Conservation (phyloP, 2,113 vertebrate genomes). For the Hassar affinis region DNA sequence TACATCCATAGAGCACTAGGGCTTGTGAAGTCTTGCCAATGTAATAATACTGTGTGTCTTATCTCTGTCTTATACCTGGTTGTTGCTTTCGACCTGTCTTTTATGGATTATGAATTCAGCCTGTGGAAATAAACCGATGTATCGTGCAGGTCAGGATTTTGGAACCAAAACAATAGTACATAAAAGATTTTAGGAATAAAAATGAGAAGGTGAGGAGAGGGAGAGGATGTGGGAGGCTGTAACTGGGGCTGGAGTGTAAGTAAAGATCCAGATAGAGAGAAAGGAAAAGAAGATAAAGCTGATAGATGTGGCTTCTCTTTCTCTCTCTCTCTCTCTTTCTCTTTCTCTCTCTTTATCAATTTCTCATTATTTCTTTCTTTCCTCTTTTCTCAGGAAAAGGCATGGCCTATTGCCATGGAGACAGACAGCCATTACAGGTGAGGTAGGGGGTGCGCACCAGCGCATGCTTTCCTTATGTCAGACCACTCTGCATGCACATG, state of each 20-base stretch:
- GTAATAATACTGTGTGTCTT: background rate
- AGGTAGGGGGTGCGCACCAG: conserved; percentile 64
- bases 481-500: background rate
- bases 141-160: background rate
- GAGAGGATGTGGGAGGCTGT: background rate
- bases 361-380: conserved; percentile 28
- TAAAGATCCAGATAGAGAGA: background rate
- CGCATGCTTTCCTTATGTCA: conserved; percentile 53
- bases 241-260: background rate
- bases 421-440: conserved; percentile 77
- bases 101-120: background rate
- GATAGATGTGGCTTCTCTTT: conserved; percentile 14
- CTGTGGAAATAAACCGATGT: background rate
- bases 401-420: conserved; percentile 74
- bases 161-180: background rate
- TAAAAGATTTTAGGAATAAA: background rate
- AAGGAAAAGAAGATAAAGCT: background rate
- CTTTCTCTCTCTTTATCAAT: conserved; percentile 10
- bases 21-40: background rate
- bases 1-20: background rate
- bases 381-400: conserved; percentile 49
- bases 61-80: background rate
- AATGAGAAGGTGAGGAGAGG: background rate
- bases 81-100: background rate
- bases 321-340: conserved; percentile 5